These are phyloP conservation scores for Cistogaster globosa DNA, from an alignment of 2,888 invertebrate species.

Conservation along the genomic window DNA sequence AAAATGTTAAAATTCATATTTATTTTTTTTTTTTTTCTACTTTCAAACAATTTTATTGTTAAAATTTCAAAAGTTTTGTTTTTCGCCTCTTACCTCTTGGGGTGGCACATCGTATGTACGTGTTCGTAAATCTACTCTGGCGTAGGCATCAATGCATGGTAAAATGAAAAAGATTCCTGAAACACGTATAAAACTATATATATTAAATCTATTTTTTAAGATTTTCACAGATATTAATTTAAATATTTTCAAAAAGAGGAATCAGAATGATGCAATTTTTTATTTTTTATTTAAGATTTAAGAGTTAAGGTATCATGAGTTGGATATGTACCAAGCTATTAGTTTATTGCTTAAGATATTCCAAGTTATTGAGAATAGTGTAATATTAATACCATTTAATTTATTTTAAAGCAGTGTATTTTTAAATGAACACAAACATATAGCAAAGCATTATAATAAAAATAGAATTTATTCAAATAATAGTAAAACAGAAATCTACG, in stretches of 20 bases:
- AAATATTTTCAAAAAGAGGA: conserved; percentile 27
- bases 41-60: conserved; percentile 18
- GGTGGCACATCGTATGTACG: conserved; percentile 98
- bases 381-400: no score
- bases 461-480: no score
- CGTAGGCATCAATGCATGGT: conserved; percentile 97
- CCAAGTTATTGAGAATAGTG: no score
- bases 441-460: no score
- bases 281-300: conserved; percentile 1
- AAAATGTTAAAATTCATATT: conserved; percentile 13
- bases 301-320: no score
- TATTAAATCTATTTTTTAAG: background rate
- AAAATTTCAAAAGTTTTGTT: conserved; percentile 5
- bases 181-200: conserved; percentile 2
- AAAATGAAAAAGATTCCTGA: conserved; percentile 97
- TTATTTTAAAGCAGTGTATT: no score
- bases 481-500: no score
- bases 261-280: conserved; percentile 7
- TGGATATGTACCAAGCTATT: no score
- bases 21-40: background rate
- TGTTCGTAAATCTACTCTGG: conserved; percentile 96
- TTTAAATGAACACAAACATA: no score
- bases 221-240: background rate
- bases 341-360: no score
- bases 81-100: conserved; percentile 90